Evolutionary conservation across 2,113 vertebrate species (phyloP), one percentile per base, ranked within the genome.

Genomic region (Megaleporinus macrocephalus): DNA sequence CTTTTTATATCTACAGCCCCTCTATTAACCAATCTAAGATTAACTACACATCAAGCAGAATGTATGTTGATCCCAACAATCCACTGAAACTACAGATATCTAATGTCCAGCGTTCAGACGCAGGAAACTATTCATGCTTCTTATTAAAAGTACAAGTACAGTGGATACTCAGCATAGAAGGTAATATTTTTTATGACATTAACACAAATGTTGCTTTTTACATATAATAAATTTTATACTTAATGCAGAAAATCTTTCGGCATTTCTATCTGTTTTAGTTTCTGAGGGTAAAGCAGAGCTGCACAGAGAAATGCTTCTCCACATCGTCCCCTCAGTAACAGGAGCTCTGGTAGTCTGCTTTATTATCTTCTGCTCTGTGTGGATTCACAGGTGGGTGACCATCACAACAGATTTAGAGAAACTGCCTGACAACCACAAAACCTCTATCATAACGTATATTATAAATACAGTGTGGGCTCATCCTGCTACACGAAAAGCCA

Each of bases 11-110:
- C 44, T 30, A 65, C 59, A 73, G 70, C n/a, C 70, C 79, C 36
- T 0, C 0, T 53, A 26, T 13, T 24, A 80, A 65, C 22, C 12
- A n/a, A 73, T 33, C n/a, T 65, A 7, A 55, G 18, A 53, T 16
- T 11, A 73, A 74, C 14, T 80, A 51, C 41, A 80, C 79, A 26
- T 80, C 79, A 10, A 36, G 22, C 55, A 81, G 79, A 44, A 81
- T 81, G 79, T 41, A 55, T 12, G 57, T 73, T 26, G 57, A 80
- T 6, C 49, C 69, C 5, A 27, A 14, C 62, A 61, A 62, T 49
- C 26, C 55, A 72, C n/a, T 2, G 18, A 51, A 72, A 73, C 78
- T 80, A 33, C 68, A 73, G 26, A 80, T 80, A 62, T 80, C 41
- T 49, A 29, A 80, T 63, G 57, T 73, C 4, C 78, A 80, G 57